phyloP scores from a whole-genome alignment of 2,888 invertebrate genomes.

The Molorchus minor region DNA sequence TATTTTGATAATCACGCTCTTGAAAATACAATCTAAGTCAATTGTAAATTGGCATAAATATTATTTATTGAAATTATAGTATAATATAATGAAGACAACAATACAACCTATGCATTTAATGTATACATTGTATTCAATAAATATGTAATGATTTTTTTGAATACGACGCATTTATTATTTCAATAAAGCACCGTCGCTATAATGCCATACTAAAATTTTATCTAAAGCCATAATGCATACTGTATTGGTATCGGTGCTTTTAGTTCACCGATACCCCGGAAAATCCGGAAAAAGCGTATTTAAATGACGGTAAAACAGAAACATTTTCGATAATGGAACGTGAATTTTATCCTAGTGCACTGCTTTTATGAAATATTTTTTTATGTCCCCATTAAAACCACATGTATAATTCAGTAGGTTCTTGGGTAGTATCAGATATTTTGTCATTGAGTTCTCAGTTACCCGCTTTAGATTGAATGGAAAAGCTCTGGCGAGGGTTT shows the following conservation, averaged over 20 bases:
- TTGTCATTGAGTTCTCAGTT: too few species aligned
- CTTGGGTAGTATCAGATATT: background rate
- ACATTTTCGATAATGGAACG: constrained; percentile 32
- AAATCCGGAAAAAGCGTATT: constrained; percentile 28
- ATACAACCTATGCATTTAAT: background rate
- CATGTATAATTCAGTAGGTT: background rate
- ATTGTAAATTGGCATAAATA: too few species aligned
- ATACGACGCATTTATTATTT: background rate
- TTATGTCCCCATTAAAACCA: constrained; percentile 5
- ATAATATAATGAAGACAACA: background rate
- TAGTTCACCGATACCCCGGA: constrained; percentile 26
- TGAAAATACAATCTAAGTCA: too few species aligned
- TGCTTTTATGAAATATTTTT: constrained; percentile 23
- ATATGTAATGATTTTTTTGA: background rate
- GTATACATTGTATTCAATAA: background rate
- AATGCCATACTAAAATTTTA: constrained; percentile 12
- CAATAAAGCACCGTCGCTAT: background rate
- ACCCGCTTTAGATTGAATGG: too few species aligned
- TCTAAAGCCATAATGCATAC: constrained; percentile 2
- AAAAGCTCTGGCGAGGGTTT: too few species aligned
- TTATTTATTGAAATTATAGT: background rate
- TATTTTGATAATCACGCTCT: too few species aligned
- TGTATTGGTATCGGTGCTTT: constrained; percentile 15
- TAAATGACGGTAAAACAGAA: constrained; percentile 33
- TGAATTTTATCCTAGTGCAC: constrained; percentile 34